Percentiles rank a stretch among this genome's conserved stretches.
These are phyloP conservation scores for Drosophila kohkoa DNA, from an alignment of 1,140 invertebrate genomes.

Conservation along the genomic window DNA sequence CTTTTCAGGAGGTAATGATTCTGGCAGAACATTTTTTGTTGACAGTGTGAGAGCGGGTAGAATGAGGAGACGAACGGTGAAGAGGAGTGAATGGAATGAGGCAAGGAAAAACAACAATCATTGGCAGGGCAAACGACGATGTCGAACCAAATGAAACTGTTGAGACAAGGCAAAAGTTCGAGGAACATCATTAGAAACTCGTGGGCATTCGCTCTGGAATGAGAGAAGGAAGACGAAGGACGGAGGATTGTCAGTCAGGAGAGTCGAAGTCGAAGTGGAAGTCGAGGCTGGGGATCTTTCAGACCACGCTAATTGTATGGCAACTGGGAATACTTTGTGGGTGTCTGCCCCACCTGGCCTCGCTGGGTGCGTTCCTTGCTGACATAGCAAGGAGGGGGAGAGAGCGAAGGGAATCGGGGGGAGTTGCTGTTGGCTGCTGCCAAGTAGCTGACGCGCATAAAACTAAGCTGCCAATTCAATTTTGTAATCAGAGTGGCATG, in stretches of 20 bases:
- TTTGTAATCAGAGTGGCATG: constrained; percentile 82
- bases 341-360: constrained; percentile 40
- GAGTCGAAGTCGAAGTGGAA: not conserved
- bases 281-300: constrained; percentile 29
- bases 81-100: constrained; percentile 4
- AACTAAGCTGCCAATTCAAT: constrained; percentile 83
- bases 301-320: constrained; percentile 76
- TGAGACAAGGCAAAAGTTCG: constrained; percentile 67
- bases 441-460: constrained; percentile 68
- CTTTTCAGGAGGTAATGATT: constrained; percentile 58
- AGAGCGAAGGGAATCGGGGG: not conserved
- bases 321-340: constrained; percentile 53
- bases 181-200: constrained; percentile 78
- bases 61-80: constrained; percentile 2
- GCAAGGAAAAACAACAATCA: constrained; percentile 61
- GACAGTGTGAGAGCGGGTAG: constrained; percentile 48
- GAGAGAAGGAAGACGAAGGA: not conserved
- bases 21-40: constrained; percentile 64
- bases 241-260: not conserved
- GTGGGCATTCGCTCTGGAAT: constrained; percentile 14
- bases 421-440: constrained; percentile 6
- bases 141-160: constrained; percentile 78
- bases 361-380: not conserved
- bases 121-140: constrained; percentile 57
- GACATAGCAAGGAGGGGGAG: not conserved